A percentile compares a stretch with the other conserved stretches of the same genome.
These are phyloP conservation scores for Chrysomela aeneicollis DNA, from an alignment of 2,888 invertebrate genomes.

Conservation along the genomic window DNA sequence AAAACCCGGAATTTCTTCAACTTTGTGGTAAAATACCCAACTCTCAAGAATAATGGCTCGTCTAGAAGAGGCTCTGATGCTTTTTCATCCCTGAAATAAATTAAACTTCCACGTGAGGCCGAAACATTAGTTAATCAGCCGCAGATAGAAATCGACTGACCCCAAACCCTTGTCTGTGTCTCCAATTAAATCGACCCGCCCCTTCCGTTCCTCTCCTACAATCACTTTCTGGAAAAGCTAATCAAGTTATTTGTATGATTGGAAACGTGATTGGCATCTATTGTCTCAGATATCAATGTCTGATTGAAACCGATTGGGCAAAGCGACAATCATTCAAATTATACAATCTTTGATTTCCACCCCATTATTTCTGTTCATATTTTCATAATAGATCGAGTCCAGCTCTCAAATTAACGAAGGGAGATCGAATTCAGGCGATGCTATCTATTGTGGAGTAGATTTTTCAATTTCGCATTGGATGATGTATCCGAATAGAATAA, in stretches of 20 bases:
- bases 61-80: not conserved
- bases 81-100: not conserved
- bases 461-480: no score
- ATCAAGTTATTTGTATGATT: constrained; percentile 28
- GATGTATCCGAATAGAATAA: no score
- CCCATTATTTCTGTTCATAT: not conserved
- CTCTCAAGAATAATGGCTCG: no score
- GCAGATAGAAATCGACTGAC: not conserved
- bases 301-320: not conserved
- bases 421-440: no score
- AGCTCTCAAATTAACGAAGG: not conserved
- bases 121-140: not conserved
- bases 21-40: no score
- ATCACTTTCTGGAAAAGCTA: constrained; percentile 26
- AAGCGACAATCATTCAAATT: not conserved
- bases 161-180: not conserved
- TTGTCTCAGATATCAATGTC: constrained; percentile 14
- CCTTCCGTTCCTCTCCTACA: not conserved
- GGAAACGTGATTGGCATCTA: constrained; percentile 21
- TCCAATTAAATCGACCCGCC: not conserved
- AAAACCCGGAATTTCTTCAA: no score
- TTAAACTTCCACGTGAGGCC: not conserved
- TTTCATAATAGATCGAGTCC: not conserved
- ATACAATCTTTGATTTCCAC: not conserved
- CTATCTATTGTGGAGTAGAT: no score